phyloP scores from a whole-genome alignment of 2,113 vertebrate genomes.

The Hemichromis elongatus region DNA sequence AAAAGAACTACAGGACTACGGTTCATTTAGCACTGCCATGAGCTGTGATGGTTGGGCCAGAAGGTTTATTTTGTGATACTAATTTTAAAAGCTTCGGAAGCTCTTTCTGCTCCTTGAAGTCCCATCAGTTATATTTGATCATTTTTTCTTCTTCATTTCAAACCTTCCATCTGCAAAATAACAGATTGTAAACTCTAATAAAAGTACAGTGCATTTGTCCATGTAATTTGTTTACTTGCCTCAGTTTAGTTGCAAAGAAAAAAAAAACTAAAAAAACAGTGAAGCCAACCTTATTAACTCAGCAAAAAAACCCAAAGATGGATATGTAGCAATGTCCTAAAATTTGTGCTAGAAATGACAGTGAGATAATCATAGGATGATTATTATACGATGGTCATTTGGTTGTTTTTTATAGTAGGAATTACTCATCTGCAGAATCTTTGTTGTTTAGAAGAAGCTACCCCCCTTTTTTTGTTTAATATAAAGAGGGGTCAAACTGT shows the following conservation, averaged over 20 bases:
- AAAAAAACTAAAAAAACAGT: not conserved
- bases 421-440: not conserved
- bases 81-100: not conserved
- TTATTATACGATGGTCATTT: not conserved
- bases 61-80: not conserved
- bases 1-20: not conserved
- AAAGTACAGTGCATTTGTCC: not conserved
- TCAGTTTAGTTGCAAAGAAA: not conserved
- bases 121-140: not conserved
- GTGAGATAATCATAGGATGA: not conserved
- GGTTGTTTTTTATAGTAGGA: not conserved
- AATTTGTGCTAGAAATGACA: not conserved
- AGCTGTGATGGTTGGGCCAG: not conserved
- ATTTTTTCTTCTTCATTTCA: not conserved
- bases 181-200: not conserved
- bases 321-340: not conserved
- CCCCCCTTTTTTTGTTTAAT: not conserved
- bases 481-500: not conserved
- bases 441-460: not conserved
- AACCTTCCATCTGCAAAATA: not conserved
- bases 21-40: accelerated
- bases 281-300: not conserved
- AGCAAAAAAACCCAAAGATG: not conserved
- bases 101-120: not conserved
- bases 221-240: not conserved